These are phyloP conservation scores for Apostichopus japonicus DNA, from an alignment of 35 echinoderm and acorn worm genomes.

Conservation along the genomic window DNA sequence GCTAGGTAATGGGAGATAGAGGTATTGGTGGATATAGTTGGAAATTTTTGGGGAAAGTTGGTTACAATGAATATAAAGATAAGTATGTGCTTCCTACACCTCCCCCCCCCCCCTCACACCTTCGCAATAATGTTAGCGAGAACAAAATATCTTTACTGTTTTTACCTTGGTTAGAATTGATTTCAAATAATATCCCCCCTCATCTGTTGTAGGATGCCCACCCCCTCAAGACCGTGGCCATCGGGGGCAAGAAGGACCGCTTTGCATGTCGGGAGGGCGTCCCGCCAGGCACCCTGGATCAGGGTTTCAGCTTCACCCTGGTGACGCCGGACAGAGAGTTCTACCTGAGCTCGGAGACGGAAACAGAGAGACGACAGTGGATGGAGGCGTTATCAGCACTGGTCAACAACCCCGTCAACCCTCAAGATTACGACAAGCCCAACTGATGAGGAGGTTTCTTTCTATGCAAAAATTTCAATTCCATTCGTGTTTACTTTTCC, in stretches of 20 bases:
- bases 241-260: slow-evolving; percentile 54
- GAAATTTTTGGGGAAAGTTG: no score
- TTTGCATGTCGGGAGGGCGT: slow-evolving; percentile 78
- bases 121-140: no score
- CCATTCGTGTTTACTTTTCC: no score
- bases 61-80: no score
- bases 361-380: slow-evolving; percentile 78
- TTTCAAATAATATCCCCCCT: not conserved
- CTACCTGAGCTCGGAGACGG: slow-evolving; percentile 83
- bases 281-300: slow-evolving; percentile 80
- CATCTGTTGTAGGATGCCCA: slow-evolving; percentile 55
- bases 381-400: slow-evolving; percentile 65
- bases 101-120: no score
- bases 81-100: no score
- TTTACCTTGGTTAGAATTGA: no score
- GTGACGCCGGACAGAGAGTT: slow-evolving; percentile 86
- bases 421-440: slow-evolving; percentile 48
- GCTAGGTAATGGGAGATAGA: no score
- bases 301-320: slow-evolving; percentile 83
- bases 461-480: not conserved
- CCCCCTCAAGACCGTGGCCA: slow-evolving; percentile 57
- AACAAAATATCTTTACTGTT: no score
- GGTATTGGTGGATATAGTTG: no score
- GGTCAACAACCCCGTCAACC: slow-evolving; percentile 36
- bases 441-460: not conserved